Evolutionary conservation across 1,140 invertebrate species (phyloP).

Genomic region (Cyphomyrmex costatus): DNA sequence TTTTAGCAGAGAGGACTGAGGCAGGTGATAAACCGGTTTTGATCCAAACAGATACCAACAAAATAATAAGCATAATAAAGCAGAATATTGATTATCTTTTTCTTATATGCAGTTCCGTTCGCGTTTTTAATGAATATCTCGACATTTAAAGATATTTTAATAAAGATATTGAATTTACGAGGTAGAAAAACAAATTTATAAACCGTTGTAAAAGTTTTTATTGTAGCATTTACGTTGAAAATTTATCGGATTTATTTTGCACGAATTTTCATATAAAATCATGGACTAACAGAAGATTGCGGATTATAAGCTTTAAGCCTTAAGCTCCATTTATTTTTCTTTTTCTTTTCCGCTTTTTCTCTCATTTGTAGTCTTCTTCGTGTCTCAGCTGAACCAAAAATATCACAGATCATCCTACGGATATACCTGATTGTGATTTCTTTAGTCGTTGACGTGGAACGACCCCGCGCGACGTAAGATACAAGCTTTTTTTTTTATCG

Average conservation of each 20-base stretch:
- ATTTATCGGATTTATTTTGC: slow-evolving; percentile 14
- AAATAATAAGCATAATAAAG: background rate
- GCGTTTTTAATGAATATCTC: slow-evolving; percentile 3
- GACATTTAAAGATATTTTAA: background rate
- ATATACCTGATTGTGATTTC: slow-evolving; percentile 72
- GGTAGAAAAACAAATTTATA: background rate
- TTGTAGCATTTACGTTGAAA: background rate
- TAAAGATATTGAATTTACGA: background rate
- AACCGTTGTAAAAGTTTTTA: background rate
- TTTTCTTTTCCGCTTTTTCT: slow-evolving; percentile 37
- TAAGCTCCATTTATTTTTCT: slow-evolving; percentile 74
- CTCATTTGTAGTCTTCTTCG: background rate
- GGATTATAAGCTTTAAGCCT: slow-evolving; percentile 78
- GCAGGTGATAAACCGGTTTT: background rate
- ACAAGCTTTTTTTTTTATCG: slow-evolving; percentile 4
- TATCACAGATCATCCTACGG: slow-evolving; percentile 57
- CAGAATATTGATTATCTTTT: background rate
- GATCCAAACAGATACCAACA: background rate
- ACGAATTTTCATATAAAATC: slow-evolving; percentile 71
- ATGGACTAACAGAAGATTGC: slow-evolving; percentile 74
- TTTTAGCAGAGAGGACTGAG: background rate
- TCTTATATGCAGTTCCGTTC: background rate
- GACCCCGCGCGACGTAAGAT: background rate
- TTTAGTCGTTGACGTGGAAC: slow-evolving; percentile 78
- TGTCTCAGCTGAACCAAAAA: slow-evolving; percentile 63